phyloP scores from a whole-genome alignment of 2,797 vertebrate species.

The Sciurus vulgaris region DNA sequence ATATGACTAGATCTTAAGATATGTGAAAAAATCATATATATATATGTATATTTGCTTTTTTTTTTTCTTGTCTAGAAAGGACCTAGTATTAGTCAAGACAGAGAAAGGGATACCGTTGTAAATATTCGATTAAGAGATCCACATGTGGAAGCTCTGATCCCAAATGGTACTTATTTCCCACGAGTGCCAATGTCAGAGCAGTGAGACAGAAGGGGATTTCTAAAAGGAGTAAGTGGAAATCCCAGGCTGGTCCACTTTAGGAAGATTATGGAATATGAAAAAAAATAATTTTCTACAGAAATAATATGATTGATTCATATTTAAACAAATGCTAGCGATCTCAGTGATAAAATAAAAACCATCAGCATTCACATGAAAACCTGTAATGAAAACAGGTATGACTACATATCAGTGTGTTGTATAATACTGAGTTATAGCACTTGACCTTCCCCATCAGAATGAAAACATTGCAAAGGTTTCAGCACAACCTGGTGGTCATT shows the following conservation, averaged over 20 bases:
- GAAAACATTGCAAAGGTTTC: conserved; percentile 75
- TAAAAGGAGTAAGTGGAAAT: not conserved
- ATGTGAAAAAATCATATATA: too few species aligned
- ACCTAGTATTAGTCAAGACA: fast-evolving
- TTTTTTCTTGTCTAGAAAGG: not conserved
- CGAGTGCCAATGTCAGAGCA: not conserved
- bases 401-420: not conserved
- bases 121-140: not conserved
- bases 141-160: too few species aligned
- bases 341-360: not conserved
- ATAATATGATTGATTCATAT: not conserved
- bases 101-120: not conserved
- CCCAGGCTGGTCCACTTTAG: not conserved
- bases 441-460: not conserved
- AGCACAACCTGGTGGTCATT: conserved; percentile 86
- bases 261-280: not conserved
- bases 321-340: not conserved
- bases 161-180: not conserved
- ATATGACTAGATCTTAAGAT: not conserved
- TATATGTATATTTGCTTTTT: too few species aligned
- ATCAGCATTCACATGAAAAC: not conserved
- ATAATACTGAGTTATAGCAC: not conserved
- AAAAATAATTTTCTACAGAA: not conserved
- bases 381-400: not conserved
- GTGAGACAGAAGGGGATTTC: not conserved